phyloP scores from a whole-genome alignment of 2,888 invertebrate genomes.

The Scaptomyza caliginosa region DNA sequence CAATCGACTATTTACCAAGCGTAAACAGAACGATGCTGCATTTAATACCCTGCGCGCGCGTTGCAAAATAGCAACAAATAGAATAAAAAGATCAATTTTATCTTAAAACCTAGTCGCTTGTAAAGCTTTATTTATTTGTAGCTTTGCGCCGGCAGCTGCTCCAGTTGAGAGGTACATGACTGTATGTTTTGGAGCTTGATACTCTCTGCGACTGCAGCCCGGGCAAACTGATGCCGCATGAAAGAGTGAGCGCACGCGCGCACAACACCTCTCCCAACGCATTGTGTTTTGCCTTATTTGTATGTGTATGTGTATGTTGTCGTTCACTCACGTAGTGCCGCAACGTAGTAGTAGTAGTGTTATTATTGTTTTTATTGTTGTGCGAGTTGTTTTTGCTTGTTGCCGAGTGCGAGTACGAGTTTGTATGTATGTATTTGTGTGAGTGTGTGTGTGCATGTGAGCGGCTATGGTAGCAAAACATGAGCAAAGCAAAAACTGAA shows the following conservation, averaged over 20 bases:
- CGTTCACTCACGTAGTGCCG: slow-evolving; percentile 75
- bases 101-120: slow-evolving; percentile 19
- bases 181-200: slow-evolving; percentile 7
- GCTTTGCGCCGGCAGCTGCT: slow-evolving; percentile 57
- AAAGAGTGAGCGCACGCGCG: slow-evolving; percentile 55
- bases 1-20: slow-evolving; percentile 21
- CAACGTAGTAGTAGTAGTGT: slow-evolving; percentile 74
- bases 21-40: slow-evolving; percentile 32
- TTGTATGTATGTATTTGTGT: slow-evolving; percentile 17
- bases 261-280: slow-evolving; percentile 43
- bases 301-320: slow-evolving; percentile 35
- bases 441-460: slow-evolving; percentile 27
- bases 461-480: slow-evolving; percentile 70
- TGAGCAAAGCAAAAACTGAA: slow-evolving; percentile 72
- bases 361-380: slow-evolving; percentile 75
- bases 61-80: slow-evolving; percentile 40
- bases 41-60: slow-evolving; percentile 25
- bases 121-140: slow-evolving; percentile 38
- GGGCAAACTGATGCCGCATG: slow-evolving; percentile 58
- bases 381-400: slow-evolving; percentile 71
- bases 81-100: slow-evolving; percentile 35
- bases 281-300: slow-evolving; percentile 42
- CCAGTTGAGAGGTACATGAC: slow-evolving; percentile 25
- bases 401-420: slow-evolving; percentile 62
- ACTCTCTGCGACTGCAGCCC: slow-evolving; percentile 36